Percentiles rank a stretch among this genome's conserved stretches.
Conservation (phyloP, 2,113 vertebrate species). For the Calyptomena viridis region DNA sequence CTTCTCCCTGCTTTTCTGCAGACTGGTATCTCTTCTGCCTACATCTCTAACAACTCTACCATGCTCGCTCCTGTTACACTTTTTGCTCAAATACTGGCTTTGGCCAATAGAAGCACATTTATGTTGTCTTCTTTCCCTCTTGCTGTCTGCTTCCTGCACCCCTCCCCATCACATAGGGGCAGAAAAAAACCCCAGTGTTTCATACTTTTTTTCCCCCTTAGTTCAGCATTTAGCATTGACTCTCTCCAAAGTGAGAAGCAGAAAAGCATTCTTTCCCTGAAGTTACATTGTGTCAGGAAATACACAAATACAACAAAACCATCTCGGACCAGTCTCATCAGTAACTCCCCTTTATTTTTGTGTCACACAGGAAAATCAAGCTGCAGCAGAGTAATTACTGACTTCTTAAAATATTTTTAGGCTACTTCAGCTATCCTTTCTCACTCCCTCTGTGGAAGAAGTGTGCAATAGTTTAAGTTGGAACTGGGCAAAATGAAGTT, state of each 20-base stretch:
- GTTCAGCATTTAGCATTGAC: background rate
- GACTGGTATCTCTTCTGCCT: background rate
- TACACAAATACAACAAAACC: background rate
- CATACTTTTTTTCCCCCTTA: background rate
- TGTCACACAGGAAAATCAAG: background rate
- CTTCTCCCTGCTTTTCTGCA: background rate
- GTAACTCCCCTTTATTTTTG: background rate
- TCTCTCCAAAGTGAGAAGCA: background rate
- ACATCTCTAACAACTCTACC: background rate
- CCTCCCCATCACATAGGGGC: background rate
- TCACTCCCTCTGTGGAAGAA: background rate
- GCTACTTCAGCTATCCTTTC: background rate
- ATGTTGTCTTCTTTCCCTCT: background rate
- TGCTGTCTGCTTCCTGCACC: background rate
- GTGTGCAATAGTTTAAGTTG: background rate
- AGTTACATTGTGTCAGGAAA: background rate
- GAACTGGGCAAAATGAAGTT: background rate
- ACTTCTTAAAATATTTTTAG: conserved; percentile 8
- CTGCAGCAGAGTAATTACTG: background rate
- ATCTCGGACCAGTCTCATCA: background rate
- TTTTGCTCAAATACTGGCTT: background rate
- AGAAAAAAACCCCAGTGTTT: background rate
- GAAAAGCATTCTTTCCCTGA: background rate
- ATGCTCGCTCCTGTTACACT: background rate
- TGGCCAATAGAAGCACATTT: background rate